Base-by-base conservation (phyloP, 2,888 invertebrate genomes). In the Pristionchus exspectatus region DNA sequence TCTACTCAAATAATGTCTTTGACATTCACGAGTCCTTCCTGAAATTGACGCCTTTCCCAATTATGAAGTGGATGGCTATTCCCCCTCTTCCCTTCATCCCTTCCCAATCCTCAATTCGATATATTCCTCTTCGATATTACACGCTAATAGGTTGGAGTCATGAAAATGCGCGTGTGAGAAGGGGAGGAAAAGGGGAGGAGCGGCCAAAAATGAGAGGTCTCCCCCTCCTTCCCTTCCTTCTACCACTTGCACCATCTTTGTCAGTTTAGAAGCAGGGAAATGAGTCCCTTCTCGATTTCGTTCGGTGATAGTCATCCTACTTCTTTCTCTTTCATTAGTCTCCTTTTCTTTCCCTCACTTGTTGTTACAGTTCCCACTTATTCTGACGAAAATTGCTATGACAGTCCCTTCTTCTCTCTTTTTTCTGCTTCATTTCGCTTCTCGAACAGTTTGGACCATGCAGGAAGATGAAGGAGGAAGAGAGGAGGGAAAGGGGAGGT, bases 121-220 rank as follows among this genome's bases (percentile, higher is more conserved):
- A 50, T 86, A 30, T 54, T 33, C 30, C 59, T 59, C 38, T 54
- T 56, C 83, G 83, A 30, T 56, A 84, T 56, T 84, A 54, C 54
- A 56, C 83, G n/a, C 83, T 56, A 84, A 56, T 56, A 56, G 83
- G 56, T 54, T 27, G 83, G 16, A 44, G 38, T 44, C 77, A 77
- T 44, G 77, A 44, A 72, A 72, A 72, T 72, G 77, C 38, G 77
- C 77, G 44, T 24, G 38, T 38, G 1, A 77, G 44, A 77, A 44
- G 44, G 44, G 44, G 44, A 77, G 44, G 44, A 44, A 27, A 44
- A 77, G 77, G 77, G 44, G 38, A 77, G 77, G 44, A 44, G 44
- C 38, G 44, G 77, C 38, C 38, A 77, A 38, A 77, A 77, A 77
- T 77, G 38, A 77, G 77, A 77, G 84, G 84, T 84, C 66, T 63